Evolutionary conservation across 1,140 invertebrate species (phyloP).

Genomic region (Heliconius nattereri): DNA sequence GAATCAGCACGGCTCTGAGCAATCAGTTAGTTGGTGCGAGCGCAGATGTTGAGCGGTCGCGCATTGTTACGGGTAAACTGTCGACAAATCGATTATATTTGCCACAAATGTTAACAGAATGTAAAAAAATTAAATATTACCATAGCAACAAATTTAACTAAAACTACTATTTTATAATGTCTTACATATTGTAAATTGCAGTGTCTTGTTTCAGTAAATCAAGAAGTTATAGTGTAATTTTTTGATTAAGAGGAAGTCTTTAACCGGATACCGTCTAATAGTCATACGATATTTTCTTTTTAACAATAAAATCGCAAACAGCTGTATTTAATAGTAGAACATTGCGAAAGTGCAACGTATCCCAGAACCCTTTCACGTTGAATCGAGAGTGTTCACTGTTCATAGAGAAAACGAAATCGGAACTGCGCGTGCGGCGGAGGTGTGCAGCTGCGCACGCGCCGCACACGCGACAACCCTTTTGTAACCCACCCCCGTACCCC

Average conservation of each 20-base stretch:
- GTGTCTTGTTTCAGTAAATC: not conserved
- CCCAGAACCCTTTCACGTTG: slow-evolving; percentile 39
- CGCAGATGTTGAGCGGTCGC: slow-evolving; percentile 27
- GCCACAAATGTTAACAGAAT: slow-evolving; percentile 30
- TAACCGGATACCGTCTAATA: not conserved
- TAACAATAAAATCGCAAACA: not conserved
- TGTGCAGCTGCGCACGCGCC: slow-evolving; percentile 20
- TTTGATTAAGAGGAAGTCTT: not conserved
- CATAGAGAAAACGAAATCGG: slow-evolving; percentile 47
- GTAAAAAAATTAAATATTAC: not conserved
- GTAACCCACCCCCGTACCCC: not conserved
- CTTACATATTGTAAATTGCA: not conserved
- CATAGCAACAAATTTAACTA: not conserved
- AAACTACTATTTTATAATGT: not conserved
- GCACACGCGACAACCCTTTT: slow-evolving; percentile 24
- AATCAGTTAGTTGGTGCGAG: not conserved
- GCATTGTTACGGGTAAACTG: slow-evolving; percentile 31
- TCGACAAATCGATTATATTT: slow-evolving; percentile 31
- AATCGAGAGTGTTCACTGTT: slow-evolving; percentile 35
- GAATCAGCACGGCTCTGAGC: not conserved
- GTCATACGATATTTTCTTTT: slow-evolving; percentile 6
- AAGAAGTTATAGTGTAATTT: not conserved
- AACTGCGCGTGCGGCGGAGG: slow-evolving; percentile 40
- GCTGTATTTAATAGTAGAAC: slow-evolving; percentile 14
- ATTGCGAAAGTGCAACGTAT: slow-evolving; percentile 40